These are phyloP conservation scores for Dendropsophus ebraccatus DNA, from an alignment of 2,113 vertebrate species.

Conservation along the genomic window DNA sequence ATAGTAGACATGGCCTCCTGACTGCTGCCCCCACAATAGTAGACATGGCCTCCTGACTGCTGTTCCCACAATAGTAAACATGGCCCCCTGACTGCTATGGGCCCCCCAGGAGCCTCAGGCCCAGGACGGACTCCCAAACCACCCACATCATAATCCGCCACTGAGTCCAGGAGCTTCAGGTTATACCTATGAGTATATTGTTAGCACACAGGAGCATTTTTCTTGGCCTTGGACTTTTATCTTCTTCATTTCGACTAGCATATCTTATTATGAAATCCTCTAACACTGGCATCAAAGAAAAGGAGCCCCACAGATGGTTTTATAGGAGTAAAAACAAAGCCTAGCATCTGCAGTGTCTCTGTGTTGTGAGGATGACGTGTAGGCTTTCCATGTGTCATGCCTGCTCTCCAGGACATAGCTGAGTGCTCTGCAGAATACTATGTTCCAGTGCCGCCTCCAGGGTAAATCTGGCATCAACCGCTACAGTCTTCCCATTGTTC, in stretches of 20 bases:
- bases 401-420: slow-evolving; percentile 40
- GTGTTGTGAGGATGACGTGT: slow-evolving; percentile 31
- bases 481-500: slow-evolving; percentile 34
- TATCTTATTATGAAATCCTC: not conserved
- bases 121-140: too few relatives aligned
- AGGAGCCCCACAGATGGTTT: slow-evolving; percentile 35
- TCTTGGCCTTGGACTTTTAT: not conserved
- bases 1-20: too few relatives aligned
- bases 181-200: not conserved
- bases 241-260: not conserved
- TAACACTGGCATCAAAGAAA: slow-evolving; percentile 1
- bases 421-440: slow-evolving; percentile 31
- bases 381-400: slow-evolving; percentile 43
- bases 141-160: too few relatives aligned
- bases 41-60: too few relatives aligned
- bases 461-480: slow-evolving; percentile 33
- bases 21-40: too few relatives aligned
- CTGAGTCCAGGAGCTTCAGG: not conserved
- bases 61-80: too few relatives aligned
- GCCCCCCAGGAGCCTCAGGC: too few relatives aligned
- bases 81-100: too few relatives aligned
- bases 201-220: not conserved
- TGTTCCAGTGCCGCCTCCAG: slow-evolving; percentile 45
- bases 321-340: slow-evolving; percentile 29
- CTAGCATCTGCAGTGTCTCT: slow-evolving; percentile 29